Evolutionary conservation across 2,797 vertebrate genomes (phyloP).

Genomic region (Falco naumanni): DNA sequence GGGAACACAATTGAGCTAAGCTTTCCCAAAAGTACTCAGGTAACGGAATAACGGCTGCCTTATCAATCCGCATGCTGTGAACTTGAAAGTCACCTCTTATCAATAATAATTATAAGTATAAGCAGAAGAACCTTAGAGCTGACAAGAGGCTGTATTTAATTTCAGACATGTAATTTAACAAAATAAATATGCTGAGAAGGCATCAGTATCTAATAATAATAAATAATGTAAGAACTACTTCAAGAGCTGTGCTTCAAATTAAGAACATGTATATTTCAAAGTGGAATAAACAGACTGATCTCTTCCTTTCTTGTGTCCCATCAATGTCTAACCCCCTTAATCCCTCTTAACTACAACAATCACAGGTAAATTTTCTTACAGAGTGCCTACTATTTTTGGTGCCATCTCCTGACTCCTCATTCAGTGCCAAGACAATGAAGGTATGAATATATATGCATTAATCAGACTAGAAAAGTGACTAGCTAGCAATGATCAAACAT

Average conservation of each 20-base stretch:
- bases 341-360: not conserved
- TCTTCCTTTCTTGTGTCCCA: not conserved
- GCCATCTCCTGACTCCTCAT: not conserved
- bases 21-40: not conserved
- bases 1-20: not conserved
- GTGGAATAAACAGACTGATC: constrained; percentile 41
- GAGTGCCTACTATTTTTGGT: not conserved
- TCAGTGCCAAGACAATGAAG: not conserved
- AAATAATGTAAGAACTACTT: constrained; percentile 28
- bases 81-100: constrained; percentile 46
- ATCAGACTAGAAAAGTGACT: not conserved
- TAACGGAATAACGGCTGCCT: not conserved
- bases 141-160: constrained; percentile 34
- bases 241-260: constrained; percentile 37
- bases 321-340: not conserved
- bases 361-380: not conserved
- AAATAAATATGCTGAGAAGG: constrained; percentile 29
- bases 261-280: constrained; percentile 19
- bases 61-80: not conserved
- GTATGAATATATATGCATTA: not conserved
- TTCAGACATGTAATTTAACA: constrained; percentile 42
- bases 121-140: constrained; percentile 23
- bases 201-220: constrained; percentile 19
- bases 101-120: constrained; percentile 15
- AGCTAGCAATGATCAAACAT: not conserved